Base-by-base conservation (phyloP, 2,113 vertebrate species). In the Epinephelus moara region DNA sequence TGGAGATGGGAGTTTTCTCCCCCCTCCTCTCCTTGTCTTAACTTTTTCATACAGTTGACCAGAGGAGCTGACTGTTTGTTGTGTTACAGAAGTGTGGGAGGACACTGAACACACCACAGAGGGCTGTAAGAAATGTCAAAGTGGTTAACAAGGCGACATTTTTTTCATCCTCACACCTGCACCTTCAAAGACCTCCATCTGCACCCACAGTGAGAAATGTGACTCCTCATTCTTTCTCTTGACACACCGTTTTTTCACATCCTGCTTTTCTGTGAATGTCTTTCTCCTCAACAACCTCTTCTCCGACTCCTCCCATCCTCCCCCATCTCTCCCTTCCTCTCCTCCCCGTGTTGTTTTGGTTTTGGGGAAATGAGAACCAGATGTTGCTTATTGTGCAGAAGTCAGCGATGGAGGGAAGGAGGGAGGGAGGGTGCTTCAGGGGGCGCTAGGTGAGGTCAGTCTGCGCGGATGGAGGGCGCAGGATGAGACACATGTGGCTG, bases 361-460 rank as follows among this genome's bases (percentile, higher is more conserved):
- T 94, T 94, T 89, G 82, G 69, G 85, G 88, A 93, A 95, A 96
- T 93, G 94, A 94, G 93, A 94, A 94, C 87, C 94, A 96, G 95
- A 96, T 96, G 95, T 95, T 93, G 88, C 90, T 93, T 93, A 94
- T 94, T 95, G 93, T 95, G 93, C 93, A 92, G 75, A 88, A 90
- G 80, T 91, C 87, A 89, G 86, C 37, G 30, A 23, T 33, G 42
- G 42, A 45, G 42, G 19, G 57, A 52, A 45, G 23, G 83, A 14
- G 79, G 60, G 49, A 12, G 13, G 37, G 70, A 5, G 73, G 74
- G 68, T 50, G 86, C 55, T 8, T 84, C 45, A 14, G 61, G 50
- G 74, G 42, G 74, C 40, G 63, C 56, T 52, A 64, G 82, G 70
- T 78, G 84, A 86, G 83, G 79, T 76, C 67, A 80, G 79, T 73